Evolutionary conservation across 2,888 invertebrate species (phyloP).

Genomic region (Malthinus seriepunctatus): DNA sequence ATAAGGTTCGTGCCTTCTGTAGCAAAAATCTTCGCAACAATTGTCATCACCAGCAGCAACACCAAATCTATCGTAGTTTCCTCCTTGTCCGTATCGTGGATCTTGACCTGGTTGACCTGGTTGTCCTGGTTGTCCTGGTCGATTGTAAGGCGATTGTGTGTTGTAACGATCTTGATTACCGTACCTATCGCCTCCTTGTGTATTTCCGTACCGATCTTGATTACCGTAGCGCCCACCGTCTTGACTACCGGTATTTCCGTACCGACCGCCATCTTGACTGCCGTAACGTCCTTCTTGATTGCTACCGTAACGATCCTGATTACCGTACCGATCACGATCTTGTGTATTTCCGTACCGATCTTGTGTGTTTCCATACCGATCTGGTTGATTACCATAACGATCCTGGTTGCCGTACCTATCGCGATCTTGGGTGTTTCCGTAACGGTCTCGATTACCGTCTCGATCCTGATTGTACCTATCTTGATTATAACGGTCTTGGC

Average conservation of each 20-base stretch:
- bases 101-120: background rate
- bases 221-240: constrained; percentile 12
- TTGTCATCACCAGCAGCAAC: constrained; percentile 35
- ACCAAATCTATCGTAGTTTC: constrained; percentile 19
- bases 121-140: constrained; percentile 6
- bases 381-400: constrained; percentile 12
- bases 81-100: constrained; percentile 14
- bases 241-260: constrained; percentile 13
- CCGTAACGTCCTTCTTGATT: constrained; percentile 22
- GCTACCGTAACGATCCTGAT: constrained; percentile 18
- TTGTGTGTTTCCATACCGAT: constrained; percentile 16
- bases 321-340: constrained; percentile 13
- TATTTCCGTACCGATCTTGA: constrained; percentile 13
- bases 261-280: constrained; percentile 12
- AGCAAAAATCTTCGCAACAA: constrained; percentile 64
- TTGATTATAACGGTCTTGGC: constrained; percentile 17
- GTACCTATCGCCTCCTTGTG: background rate
- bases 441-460: constrained; percentile 19
- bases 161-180: constrained; percentile 16
- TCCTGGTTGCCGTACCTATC: constrained; percentile 18
- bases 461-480: constrained; percentile 8
- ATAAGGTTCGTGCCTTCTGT: constrained; percentile 63
- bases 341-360: constrained; percentile 10
- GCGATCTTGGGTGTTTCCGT: constrained; percentile 17
- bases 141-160: constrained; percentile 19